Evolutionary conservation across 1,140 invertebrate genomes (phyloP), one percentile per base, ranked within the genome.

Genomic region (Drosophila repletoides): DNA sequence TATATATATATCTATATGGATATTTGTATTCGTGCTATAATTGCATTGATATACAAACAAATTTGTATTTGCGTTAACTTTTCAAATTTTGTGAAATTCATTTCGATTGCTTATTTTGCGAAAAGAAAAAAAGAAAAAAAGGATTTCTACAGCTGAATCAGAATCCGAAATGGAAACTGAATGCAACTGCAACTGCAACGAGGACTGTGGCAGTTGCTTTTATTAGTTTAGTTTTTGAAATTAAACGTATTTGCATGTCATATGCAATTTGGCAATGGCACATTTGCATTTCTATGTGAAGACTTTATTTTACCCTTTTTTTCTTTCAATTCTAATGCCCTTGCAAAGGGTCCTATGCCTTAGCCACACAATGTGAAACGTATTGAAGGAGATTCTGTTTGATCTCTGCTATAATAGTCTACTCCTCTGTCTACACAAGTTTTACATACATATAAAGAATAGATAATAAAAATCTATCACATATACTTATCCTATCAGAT

Each of bases 211-310:
- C 61, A 65, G 48, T 58, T 49, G 72, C 65, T 63, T 75, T 86
- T 84, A 84, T 84, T 84, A 84, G 80, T 86, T 86, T 84, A 84
- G 80, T 84, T 84, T 84, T 84, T 61, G 71, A 84, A 84, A 84
- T 84, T 84, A 84, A 84, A 86, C 75, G 80, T 76, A 84, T 84
- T 84, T 84, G 75, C 80, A 84, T 84, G 74, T 84, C 80, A 84
- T 69, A 53, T 77, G 59, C 70, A 70, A 48, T 83, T 74, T 73
- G 61, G 53, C 48, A 60, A 52, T 38, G 61, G 21, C 22, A 38
- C 45, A 71, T 74, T 73, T 83, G 46, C 48, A 58, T 77, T 51
- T 66, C 31, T 17, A 7, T 58, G 14, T 38, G 19, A 52, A 34
- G 5, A 14, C 9, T 55, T 41, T 55, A 28, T 55, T 33, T 29